These are phyloP conservation scores for Peromyscus melanophrys DNA, from an alignment of 2,797 vertebrate genomes.

Conservation along the genomic window DNA sequence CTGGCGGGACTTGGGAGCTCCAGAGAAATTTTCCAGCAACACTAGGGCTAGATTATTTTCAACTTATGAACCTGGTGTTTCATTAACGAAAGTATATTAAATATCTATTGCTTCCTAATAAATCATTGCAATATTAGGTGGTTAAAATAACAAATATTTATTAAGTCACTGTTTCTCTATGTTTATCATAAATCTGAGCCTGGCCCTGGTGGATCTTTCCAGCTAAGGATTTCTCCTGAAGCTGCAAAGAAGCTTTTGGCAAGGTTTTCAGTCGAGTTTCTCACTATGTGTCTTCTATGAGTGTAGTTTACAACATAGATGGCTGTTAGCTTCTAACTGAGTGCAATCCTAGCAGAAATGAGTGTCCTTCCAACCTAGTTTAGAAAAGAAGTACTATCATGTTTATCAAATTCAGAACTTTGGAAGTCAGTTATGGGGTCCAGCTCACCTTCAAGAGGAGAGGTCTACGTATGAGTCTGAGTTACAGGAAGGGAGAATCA, in stretches of 20 bases:
- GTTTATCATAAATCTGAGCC: background rate
- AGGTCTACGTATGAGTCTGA: background rate
- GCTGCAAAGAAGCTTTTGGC: background rate
- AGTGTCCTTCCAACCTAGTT: background rate
- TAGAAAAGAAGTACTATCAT: background rate
- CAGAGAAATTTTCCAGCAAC: too few relatives aligned
- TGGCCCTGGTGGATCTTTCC: background rate
- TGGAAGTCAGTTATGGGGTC: background rate
- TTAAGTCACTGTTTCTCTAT: background rate
- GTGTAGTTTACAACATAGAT: accelerated
- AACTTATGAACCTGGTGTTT: background rate
- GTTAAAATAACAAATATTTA: background rate
- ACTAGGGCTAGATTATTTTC: background rate
- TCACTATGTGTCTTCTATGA: background rate
- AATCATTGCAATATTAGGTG: background rate
- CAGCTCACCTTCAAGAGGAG: background rate
- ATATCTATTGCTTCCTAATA: background rate
- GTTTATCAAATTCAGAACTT: background rate
- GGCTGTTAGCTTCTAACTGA: background rate
- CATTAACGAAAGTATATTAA: background rate
- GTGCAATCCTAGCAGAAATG: background rate
- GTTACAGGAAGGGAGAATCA: background rate
- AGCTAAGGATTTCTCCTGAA: background rate
- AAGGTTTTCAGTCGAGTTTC: background rate
- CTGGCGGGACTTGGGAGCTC: too few relatives aligned